Evolutionary conservation across 2,888 invertebrate genomes (phyloP).

Genomic region (Drosophila vallismaia): DNA sequence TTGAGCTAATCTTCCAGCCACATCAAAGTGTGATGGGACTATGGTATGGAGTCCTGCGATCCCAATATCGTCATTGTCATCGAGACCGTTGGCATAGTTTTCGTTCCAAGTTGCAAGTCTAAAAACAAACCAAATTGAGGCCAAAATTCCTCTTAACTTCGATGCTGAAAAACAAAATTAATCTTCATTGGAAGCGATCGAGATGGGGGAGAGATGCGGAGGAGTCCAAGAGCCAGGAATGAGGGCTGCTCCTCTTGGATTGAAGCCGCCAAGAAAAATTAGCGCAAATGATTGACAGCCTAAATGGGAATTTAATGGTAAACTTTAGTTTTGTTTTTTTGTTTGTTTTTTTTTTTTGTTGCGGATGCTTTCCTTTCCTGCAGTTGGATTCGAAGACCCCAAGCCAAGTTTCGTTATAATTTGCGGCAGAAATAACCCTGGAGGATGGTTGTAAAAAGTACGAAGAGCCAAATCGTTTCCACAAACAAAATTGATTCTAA

Average conservation of each 20-base stretch:
- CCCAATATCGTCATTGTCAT: conserved; percentile 4
- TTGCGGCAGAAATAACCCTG: conserved; percentile 59
- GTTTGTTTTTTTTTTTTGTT: neutral
- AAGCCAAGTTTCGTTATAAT: conserved; percentile 57
- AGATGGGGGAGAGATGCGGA: conserved; percentile 64
- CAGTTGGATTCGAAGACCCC: neutral
- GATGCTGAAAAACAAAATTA: conserved; percentile 66
- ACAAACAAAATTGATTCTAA: conserved; percentile 70
- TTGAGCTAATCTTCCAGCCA: conserved; percentile 62
- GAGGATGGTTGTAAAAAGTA: conserved; percentile 66
- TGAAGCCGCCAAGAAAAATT: conserved; percentile 68
- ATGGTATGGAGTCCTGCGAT: conserved; percentile 14
- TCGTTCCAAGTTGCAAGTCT: conserved; percentile 30
- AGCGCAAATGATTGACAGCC: conserved; percentile 82
- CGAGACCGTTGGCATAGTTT: conserved; percentile 58
- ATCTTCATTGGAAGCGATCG: conserved; percentile 77
- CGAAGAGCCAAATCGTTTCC: conserved; percentile 64
- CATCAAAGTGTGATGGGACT: conserved; percentile 46
- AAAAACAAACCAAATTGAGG: conserved; percentile 19
- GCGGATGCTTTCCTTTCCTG: conserved; percentile 24
- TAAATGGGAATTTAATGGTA: conserved; percentile 83
- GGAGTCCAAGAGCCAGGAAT: conserved; percentile 3
- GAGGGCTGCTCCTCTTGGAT: conserved; percentile 32
- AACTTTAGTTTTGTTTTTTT: conserved; percentile 59
- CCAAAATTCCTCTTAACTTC: conserved; percentile 65